phyloP scores from a whole-genome alignment of 2,797 vertebrate genomes.

The Propithecus perrieri region DNA sequence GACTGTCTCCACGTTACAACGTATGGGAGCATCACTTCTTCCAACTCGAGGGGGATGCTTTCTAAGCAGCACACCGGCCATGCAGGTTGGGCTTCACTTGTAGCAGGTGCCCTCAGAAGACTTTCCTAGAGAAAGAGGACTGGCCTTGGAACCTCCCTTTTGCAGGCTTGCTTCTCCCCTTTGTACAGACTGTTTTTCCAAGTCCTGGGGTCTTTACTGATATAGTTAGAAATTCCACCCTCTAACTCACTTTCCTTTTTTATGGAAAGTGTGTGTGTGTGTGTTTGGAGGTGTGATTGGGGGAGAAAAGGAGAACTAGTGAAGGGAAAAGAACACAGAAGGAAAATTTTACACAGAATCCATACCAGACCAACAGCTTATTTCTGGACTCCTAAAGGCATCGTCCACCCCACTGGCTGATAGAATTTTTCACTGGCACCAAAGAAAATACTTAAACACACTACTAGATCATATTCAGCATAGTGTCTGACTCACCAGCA shows the following conservation, averaged over 20 bases:
- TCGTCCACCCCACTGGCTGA: not conserved
- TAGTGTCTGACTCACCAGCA: not conserved
- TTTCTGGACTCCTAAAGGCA: conserved; percentile 24
- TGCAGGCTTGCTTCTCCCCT: not conserved
- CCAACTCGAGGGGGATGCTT: rapidly evolving
- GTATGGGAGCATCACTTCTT: not conserved
- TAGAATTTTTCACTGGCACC: not conserved
- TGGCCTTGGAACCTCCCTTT: not conserved
- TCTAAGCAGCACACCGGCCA: not conserved
- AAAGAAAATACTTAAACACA: conserved; percentile 20
- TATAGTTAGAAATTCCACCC: not conserved
- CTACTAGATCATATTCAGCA: not conserved
- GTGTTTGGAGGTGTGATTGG: not conserved
- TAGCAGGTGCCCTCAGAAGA: not conserved
- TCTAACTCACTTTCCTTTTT: not conserved
- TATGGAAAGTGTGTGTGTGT: not conserved
- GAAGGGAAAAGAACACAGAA: not conserved
- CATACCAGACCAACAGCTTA: not conserved
- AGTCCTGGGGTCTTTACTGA: not conserved
- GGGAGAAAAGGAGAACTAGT: not conserved
- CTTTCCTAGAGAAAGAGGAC: not conserved
- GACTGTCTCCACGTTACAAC: not conserved
- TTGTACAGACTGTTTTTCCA: not conserved
- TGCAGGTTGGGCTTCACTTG: not conserved
- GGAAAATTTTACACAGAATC: not conserved